Conservation (phyloP, 2,113 vertebrate genomes). For the Todiramphus saurophagus region DNA sequence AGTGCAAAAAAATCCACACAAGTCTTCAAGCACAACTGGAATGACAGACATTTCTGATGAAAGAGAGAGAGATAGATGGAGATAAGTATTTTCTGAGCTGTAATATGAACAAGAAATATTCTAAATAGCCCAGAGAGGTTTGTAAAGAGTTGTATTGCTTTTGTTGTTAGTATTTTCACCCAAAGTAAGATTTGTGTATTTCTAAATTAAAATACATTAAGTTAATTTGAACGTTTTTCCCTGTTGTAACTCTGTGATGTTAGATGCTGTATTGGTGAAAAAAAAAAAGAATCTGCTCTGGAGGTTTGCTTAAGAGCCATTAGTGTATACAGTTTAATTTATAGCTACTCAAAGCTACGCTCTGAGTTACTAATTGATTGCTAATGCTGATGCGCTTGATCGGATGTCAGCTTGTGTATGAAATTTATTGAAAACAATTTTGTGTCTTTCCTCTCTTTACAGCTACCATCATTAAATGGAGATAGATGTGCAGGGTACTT, state of each 20-base stretch:
- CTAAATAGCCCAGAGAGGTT: neutral
- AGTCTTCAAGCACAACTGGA: neutral
- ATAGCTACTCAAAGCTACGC: neutral
- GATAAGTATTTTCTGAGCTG: neutral
- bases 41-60: neutral
- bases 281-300: neutral
- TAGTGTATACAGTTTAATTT: neutral
- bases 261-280: neutral
- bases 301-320: constrained; percentile 15
- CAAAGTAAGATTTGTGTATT: neutral
- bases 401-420: neutral
- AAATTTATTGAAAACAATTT: constrained; percentile 40
- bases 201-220: constrained; percentile 24
- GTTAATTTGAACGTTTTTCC: neutral
- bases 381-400: neutral
- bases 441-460: neutral
- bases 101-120: neutral
- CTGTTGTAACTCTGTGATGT: neutral
- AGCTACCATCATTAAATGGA: neutral
- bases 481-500: neutral
- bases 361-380: constrained; percentile 38
- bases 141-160: neutral
- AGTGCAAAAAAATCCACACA: neutral
- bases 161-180: neutral
- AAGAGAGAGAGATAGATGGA: neutral